Conservation (phyloP, 2,113 vertebrate genomes). For the Setophaga petechia region DNA sequence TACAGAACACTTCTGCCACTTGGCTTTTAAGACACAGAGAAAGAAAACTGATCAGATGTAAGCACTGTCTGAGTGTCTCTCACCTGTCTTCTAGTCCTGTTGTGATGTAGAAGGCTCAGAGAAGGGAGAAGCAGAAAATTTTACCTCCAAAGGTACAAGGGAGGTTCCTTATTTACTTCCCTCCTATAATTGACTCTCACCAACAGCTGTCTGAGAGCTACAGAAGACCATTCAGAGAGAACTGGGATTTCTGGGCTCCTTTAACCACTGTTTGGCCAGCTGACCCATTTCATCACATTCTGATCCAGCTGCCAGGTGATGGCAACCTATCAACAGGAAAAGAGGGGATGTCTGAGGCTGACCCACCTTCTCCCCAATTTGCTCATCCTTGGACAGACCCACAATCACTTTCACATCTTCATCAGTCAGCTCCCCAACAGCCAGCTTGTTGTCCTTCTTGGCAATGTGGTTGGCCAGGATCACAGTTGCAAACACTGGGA, state of each 20-base stretch:
- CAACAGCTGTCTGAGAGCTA: neutral
- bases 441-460: slow-evolving; percentile 88
- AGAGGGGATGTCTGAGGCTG: neutral
- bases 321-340: neutral
- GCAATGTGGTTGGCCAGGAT: slow-evolving; percentile 95
- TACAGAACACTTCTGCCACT: neutral
- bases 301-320: neutral
- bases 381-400: slow-evolving; percentile 90
- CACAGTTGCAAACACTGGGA: slow-evolving; percentile 94
- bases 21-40: neutral
- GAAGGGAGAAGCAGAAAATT: neutral
- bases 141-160: neutral
- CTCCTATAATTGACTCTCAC: neutral
- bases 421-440: slow-evolving; percentile 90
- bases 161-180: neutral
- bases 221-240: neutral
- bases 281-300: neutral
- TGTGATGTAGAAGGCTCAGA: neutral
- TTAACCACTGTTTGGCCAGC: neutral
- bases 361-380: slow-evolving; percentile 90
- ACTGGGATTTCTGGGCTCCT: neutral
- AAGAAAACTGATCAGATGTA: neutral
- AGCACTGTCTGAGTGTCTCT: neutral
- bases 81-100: neutral
- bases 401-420: slow-evolving; percentile 93